phyloP scores from a whole-genome alignment of 1,140 invertebrate species.

The Drosophila sp. region DNA sequence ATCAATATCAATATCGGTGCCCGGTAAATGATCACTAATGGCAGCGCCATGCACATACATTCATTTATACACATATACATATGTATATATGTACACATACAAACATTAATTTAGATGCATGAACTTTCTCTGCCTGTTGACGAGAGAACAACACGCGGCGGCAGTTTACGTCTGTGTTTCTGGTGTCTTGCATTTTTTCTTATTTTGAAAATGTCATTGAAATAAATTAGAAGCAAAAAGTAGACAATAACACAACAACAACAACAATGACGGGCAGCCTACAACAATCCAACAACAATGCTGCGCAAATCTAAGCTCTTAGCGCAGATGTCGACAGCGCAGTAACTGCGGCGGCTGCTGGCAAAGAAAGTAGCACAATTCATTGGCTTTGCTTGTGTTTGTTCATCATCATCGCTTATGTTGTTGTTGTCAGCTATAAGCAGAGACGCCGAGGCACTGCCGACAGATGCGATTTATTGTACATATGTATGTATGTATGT shows the following conservation, averaged over 20 bases:
- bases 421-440: conserved; percentile 27
- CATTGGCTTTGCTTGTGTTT: conserved; percentile 46
- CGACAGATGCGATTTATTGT: conserved; percentile 53
- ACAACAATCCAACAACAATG: conserved; percentile 46
- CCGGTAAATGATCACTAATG: conserved; percentile 35
- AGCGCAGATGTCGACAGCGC: conserved; percentile 37
- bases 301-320: conserved; percentile 46
- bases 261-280: conserved; percentile 25
- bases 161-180: conserved; percentile 11
- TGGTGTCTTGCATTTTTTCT: conserved; percentile 36
- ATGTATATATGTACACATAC: neutral
- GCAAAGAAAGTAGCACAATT: conserved; percentile 79
- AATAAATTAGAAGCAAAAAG: conserved; percentile 74
- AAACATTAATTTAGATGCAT: conserved; percentile 18
- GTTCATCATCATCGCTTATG: conserved; percentile 28
- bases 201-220: conserved; percentile 74
- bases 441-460: conserved; percentile 13
- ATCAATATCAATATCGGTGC: conserved; percentile 25
- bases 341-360: conserved; percentile 29
- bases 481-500: conserved; percentile 1
- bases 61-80: neutral
- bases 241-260: conserved; percentile 16
- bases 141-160: conserved; percentile 19
- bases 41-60: conserved; percentile 15
- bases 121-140: conserved; percentile 43